Base-by-base conservation (phyloP, 1,140 invertebrate species). In the Drosophila malerkotliana region DNA sequence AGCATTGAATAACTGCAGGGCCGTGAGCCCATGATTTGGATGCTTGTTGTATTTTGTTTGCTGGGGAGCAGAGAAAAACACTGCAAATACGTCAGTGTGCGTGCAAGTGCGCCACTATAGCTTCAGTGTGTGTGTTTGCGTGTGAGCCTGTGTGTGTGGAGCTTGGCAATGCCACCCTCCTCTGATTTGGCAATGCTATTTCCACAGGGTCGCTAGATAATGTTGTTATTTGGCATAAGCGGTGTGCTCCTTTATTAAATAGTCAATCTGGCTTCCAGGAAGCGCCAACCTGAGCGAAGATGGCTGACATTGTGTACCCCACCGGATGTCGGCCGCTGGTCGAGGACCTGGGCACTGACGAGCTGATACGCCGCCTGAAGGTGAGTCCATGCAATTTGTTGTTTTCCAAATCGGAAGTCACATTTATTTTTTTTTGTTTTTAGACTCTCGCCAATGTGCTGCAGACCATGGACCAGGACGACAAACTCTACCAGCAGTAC, bases 401-500 rank as follows among this genome's bases (percentile, higher is more conserved):
- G 32, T 9, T 4, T 4, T 1, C 2, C 9, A 9, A 10, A 34
- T 7, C 32, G 10, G 49, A 10, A 37, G 28, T 62, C 15, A 18
- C 52, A 7, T 28, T 53, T 15, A 8, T 28, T 28, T 12, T 14
- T 34, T 21, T 1, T 24, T 14, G 8, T 7, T 10, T 6, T 15
- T 78, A 97, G 96, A 96, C 97, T 32, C 92, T 99, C 71, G 97
- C 98, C 10, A 96, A 98, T 90, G 98, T 97, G 0, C 94, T 99
- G 61, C 98, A 99, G 94, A 97, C 98, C 47, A 97, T 99, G 96
- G 97, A 97, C 21, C 98, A 99, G 93, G 97, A 98, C 93, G 97
- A 98, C 93, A 97, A 98, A 92, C 97, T 96, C 91, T 97, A 98
- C 92, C 96, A 97, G 91, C 96, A 98, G 92, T 99, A 97, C 92